phyloP scores from a whole-genome alignment of 1,140 invertebrate genomes.

The Aphaenogaster ashmeadi region DNA sequence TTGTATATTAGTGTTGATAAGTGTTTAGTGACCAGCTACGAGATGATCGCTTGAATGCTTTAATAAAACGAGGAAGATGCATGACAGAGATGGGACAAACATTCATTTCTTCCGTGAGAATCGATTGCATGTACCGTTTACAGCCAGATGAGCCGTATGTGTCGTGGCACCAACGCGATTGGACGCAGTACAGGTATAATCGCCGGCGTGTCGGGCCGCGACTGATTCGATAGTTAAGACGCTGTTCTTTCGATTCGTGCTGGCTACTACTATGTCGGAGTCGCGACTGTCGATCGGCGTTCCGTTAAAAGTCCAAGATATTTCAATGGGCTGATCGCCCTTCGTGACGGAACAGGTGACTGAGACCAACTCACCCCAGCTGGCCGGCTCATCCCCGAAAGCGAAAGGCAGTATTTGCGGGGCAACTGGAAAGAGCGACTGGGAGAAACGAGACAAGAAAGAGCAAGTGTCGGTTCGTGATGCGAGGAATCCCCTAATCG shows the following conservation, averaged over 20 bases:
- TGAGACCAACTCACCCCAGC: constrained; percentile 90
- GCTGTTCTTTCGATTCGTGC: constrained; percentile 88
- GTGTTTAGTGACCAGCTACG: constrained; percentile 26
- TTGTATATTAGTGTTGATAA: neutral
- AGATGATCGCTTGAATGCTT: neutral
- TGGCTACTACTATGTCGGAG: constrained; percentile 79
- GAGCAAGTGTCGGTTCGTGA: constrained; percentile 59
- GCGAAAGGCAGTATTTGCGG: constrained; percentile 92
- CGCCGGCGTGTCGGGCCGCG: constrained; percentile 88
- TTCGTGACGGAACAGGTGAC: constrained; percentile 91
- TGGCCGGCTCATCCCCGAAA: constrained; percentile 91
- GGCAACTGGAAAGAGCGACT: constrained; percentile 88
- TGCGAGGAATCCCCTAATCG: neutral
- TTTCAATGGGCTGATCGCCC: constrained; percentile 92
- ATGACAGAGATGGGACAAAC: constrained; percentile 10
- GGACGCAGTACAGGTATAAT: constrained; percentile 90
- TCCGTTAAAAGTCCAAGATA: constrained; percentile 86
- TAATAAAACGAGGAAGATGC: constrained; percentile 17
- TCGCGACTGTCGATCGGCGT: constrained; percentile 74
- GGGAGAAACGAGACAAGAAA: constrained; percentile 65
- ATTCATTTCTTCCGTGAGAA: constrained; percentile 35
- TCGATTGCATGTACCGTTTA: constrained; percentile 88
- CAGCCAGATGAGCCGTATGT: constrained; percentile 89
- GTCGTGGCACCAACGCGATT: constrained; percentile 89
- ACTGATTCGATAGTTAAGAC: constrained; percentile 89